phyloP scores from a whole-genome alignment of 2,888 invertebrate species.

The Stegophylla sp. region DNA sequence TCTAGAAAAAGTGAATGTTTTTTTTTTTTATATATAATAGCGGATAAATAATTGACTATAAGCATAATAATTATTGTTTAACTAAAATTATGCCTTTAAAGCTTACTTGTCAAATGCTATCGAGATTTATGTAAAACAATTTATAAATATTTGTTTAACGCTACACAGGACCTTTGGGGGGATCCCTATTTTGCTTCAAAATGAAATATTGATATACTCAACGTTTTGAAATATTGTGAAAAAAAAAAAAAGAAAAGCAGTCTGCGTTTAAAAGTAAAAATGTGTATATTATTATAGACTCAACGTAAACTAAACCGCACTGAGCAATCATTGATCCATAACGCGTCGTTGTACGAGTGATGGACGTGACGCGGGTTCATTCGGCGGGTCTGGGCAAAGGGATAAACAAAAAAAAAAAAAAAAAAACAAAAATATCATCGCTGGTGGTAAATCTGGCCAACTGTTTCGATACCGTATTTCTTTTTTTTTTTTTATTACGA shows the following conservation, averaged over 20 bases:
- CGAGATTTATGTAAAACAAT: no score
- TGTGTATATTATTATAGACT: not conserved
- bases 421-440: constrained; percentile 21
- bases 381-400: constrained; percentile 13
- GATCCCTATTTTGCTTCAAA: no score
- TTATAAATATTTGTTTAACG: no score
- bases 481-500: constrained; percentile 33
- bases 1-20: no score
- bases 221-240: not conserved
- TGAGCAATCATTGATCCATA: not conserved
- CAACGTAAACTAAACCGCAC: not conserved
- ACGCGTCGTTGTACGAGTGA: not conserved
- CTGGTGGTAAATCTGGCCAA: constrained; percentile 52
- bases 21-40: no score
- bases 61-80: no score
- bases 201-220: no score
- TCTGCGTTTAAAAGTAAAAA: not conserved
- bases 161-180: no score
- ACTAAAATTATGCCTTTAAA: no score
- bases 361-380: constrained; percentile 24
- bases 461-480: constrained; percentile 32
- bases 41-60: no score
- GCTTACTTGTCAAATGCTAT: no score
- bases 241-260: not conserved
- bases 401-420: constrained; percentile 10